A percentile compares a stretch with the other conserved stretches of the same genome.
Conservation (phyloP, 2,888 invertebrate genomes). For the Erpobdella octoculata region DNA sequence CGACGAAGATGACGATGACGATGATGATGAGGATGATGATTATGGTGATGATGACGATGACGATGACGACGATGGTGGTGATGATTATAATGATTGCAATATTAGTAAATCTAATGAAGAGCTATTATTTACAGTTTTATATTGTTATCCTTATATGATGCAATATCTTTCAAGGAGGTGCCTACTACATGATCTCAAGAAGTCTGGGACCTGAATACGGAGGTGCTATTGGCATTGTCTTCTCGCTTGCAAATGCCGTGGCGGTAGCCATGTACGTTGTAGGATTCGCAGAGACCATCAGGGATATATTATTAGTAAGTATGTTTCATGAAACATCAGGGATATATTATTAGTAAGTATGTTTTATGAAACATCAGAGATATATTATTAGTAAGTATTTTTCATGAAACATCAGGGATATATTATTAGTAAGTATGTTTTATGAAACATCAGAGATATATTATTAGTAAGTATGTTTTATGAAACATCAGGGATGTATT, state of each 20-base stretch:
- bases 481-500: too few species aligned
- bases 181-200: constrained; percentile 92
- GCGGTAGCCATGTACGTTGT: constrained; percentile 94
- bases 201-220: constrained; percentile 94
- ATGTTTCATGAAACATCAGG: too few species aligned
- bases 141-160: neutral
- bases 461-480: too few species aligned
- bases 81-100: neutral
- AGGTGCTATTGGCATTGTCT: constrained; percentile 89
- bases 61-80: neutral
- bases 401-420: too few species aligned
- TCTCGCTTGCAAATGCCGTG: constrained; percentile 92
- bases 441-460: too few species aligned
- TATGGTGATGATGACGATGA: too few species aligned
- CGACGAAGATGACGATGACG: neutral
- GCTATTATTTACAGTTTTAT: neutral
- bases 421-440: too few species aligned
- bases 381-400: too few species aligned
- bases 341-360: too few species aligned
- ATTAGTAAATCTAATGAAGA: neutral
- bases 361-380: too few species aligned
- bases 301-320: constrained; percentile 51
- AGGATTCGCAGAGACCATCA: constrained; percentile 87
- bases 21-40: too few species aligned
- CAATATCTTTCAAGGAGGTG: constrained; percentile 63